A percentile compares a stretch with the other conserved stretches of the same genome.
Evolutionary conservation across 92 coral and sea anemone species (phyloP).

Genomic region (Ricordea florida): DNA sequence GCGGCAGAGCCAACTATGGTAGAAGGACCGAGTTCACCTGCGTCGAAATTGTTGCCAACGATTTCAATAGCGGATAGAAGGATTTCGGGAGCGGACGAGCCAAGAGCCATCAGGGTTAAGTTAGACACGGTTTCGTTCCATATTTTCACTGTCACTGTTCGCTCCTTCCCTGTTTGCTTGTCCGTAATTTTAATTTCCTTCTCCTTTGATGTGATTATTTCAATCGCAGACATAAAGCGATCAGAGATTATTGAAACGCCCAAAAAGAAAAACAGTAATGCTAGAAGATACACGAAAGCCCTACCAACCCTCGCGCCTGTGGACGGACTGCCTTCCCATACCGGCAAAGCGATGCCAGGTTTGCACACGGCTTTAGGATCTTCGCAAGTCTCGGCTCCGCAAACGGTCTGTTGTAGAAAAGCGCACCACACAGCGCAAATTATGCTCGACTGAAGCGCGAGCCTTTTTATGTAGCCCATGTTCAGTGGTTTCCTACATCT

Average conservation of each 20-base stretch:
- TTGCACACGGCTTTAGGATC: conserved; percentile 58
- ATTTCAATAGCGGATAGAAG: conserved; percentile 93
- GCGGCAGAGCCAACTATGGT: conserved; percentile 99
- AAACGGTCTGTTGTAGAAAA: conserved; percentile 73
- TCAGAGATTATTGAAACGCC: conserved; percentile 99
- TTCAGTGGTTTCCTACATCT: conserved; percentile 53
- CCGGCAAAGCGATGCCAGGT: conserved; percentile 84
- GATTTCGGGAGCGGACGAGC: conserved; percentile 99
- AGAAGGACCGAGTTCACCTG: conserved; percentile 98
- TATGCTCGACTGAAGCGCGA: conserved; percentile 50
- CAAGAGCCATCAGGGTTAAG: conserved; percentile 98
- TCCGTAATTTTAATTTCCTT: conserved; percentile 91
- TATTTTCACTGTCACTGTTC: conserved; percentile 90
- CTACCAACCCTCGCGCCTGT: conserved; percentile 90
- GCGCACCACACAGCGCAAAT: conserved; percentile 53
- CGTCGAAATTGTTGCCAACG: conserved; percentile 84
- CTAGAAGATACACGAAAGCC: conserved; percentile 90
- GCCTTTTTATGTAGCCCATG: conserved; percentile 59
- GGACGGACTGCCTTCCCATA: conserved; percentile 83
- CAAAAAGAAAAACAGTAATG: conserved; percentile 88
- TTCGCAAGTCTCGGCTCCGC: conserved; percentile 38
- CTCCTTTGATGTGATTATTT: conserved; percentile 98
- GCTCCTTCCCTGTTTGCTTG: conserved; percentile 87
- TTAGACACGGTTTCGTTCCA: conserved; percentile 99
- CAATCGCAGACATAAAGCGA: conserved; percentile 98